A percentile compares a stretch with the other conserved stretches of the same genome.
These are phyloP conservation scores for Cosmia trapezina DNA, from an alignment of 2,888 invertebrate genomes.

Conservation along the genomic window DNA sequence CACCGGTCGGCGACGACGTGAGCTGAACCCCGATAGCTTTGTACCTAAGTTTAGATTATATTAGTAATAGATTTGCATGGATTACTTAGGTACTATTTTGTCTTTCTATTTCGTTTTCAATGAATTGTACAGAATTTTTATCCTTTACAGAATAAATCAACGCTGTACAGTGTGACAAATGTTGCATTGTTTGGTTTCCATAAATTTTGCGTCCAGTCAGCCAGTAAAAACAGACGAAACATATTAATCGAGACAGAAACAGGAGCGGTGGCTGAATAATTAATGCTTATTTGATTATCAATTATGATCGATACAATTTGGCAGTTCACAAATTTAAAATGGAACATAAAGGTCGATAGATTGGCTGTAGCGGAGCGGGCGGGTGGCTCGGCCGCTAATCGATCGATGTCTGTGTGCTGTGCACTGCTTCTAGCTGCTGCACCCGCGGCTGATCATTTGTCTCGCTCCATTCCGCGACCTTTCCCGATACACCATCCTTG, in stretches of 20 bases:
- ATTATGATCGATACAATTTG: slow-evolving; percentile 77
- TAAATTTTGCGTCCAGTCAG: slow-evolving; percentile 7
- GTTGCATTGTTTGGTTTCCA: slow-evolving; percentile 12
- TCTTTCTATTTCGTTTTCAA: slow-evolving; percentile 11
- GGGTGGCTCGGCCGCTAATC: slow-evolving; percentile 85
- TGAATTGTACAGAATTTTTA: background rate
- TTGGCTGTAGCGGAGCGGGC: slow-evolving; percentile 80
- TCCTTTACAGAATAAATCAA: background rate
- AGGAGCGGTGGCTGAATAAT: slow-evolving; percentile 51
- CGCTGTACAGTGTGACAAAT: slow-evolving; percentile 6
- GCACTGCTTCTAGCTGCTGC: slow-evolving; percentile 81
- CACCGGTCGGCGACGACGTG: slow-evolving; percentile 85
- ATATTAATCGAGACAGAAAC: slow-evolving; percentile 45
- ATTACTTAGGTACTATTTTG: slow-evolving; percentile 21
- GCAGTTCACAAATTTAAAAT: slow-evolving; percentile 79
- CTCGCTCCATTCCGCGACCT: slow-evolving; percentile 77
- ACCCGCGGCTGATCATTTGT: slow-evolving; percentile 80
- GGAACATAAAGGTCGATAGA: slow-evolving; percentile 85
- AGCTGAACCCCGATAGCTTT: slow-evolving; percentile 75
- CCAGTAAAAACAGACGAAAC: slow-evolving; percentile 27
- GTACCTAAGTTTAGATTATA: slow-evolving; percentile 75
- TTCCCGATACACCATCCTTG: slow-evolving; percentile 81
- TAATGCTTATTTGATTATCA: slow-evolving; percentile 69
- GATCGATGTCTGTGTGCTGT: slow-evolving; percentile 87
- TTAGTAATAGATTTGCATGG: slow-evolving; percentile 61